phyloP scores from a whole-genome alignment of 2,113 vertebrate genomes.

The Strigops habroptila region DNA sequence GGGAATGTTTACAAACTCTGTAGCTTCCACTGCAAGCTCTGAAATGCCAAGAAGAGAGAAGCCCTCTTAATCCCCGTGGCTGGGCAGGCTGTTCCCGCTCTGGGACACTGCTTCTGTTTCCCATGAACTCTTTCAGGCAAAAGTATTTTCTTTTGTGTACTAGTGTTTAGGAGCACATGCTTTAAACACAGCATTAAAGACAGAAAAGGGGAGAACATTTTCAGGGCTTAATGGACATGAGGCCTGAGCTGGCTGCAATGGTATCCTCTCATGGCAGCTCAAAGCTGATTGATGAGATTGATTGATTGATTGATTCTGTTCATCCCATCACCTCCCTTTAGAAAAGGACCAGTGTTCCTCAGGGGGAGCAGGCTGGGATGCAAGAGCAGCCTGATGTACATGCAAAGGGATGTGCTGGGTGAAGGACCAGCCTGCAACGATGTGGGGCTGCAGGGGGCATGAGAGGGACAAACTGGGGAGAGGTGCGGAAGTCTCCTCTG shows the following conservation, averaged over 20 bases:
- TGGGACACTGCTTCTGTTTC: not conserved
- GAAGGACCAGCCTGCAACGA: not conserved
- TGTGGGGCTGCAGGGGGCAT: rapidly evolving
- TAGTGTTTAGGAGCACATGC: not conserved
- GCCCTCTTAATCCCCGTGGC: not conserved
- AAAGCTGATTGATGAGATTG: not conserved
- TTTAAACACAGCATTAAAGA: not conserved
- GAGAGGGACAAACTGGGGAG: rapidly evolving
- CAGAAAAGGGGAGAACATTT: not conserved
- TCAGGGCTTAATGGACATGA: not conserved
- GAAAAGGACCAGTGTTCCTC: not conserved
- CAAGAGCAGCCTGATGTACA: not conserved
- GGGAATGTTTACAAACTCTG: not conserved
- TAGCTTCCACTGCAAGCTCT: not conserved
- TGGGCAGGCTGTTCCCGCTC: not conserved
- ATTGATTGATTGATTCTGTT: no score
- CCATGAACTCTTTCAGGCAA: not conserved
- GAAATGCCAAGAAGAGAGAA: not conserved
- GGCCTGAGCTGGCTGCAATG: not conserved
- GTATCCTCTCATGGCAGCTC: not conserved
- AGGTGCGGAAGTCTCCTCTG: rapidly evolving
- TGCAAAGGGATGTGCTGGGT: rapidly evolving
- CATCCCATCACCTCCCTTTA: not conserved
- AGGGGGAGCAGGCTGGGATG: not conserved
- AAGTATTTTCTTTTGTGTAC: not conserved